Conservation (phyloP, 2,888 invertebrate genomes). For the Pogonocherus hispidulus region DNA sequence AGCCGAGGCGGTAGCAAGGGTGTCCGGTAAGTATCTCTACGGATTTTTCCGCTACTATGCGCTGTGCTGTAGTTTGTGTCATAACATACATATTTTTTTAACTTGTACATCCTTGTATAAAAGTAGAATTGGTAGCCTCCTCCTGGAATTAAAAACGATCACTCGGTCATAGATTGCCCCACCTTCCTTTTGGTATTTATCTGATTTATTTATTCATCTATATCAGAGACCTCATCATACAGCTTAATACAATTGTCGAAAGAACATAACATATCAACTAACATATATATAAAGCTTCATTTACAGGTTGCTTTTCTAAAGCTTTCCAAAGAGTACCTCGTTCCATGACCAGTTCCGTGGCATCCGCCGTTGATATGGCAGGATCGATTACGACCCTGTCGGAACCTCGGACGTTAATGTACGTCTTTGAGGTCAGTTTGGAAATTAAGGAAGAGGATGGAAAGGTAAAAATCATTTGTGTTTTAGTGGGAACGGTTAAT, state of each 20-base stretch:
- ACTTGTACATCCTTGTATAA: too few species aligned
- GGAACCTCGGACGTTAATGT: constrained; percentile 77
- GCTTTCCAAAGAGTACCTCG: constrained; percentile 92
- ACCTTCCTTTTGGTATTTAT: too few species aligned
- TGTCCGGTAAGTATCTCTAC: constrained; percentile 73
- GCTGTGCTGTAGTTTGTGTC: too few species aligned
- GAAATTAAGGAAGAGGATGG: constrained; percentile 96
- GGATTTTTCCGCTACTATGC: too few species aligned
- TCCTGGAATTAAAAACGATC: too few species aligned
- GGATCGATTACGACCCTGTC: constrained; percentile 77
- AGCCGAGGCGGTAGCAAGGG: constrained; percentile 89
- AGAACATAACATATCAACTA: not conserved
- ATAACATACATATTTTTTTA: too few species aligned
- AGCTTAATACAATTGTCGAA: too few species aligned
- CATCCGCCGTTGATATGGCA: constrained; percentile 70
- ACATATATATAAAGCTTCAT: not conserved
- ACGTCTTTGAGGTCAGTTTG: constrained; percentile 90
- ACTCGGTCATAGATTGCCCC: too few species aligned
- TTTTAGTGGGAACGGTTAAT: not conserved
- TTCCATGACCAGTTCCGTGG: constrained; percentile 84
- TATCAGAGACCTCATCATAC: too few species aligned
- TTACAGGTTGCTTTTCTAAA: constrained; percentile 88
- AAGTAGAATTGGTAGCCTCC: too few species aligned
- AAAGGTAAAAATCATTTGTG: constrained; percentile 72
- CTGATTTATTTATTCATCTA: too few species aligned